phyloP scores from a whole-genome alignment of 2,797 vertebrate species.

The Mormyrus hasselquistii region DNA sequence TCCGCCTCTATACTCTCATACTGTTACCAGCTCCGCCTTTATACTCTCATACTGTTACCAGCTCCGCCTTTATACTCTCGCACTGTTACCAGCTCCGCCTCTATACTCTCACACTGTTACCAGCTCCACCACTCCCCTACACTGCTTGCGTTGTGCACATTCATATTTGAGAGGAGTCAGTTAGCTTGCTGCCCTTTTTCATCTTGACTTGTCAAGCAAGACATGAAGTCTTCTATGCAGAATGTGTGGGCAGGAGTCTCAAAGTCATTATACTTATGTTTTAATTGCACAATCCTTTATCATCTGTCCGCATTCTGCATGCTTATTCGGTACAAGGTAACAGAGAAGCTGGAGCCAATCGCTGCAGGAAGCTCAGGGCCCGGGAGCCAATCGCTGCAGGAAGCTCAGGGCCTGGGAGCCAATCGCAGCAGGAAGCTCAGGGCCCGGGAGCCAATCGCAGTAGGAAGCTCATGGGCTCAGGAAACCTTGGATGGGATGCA shows the following conservation, averaged over 20 bases:
- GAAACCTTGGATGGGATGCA: not conserved
- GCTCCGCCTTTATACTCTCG: not conserved
- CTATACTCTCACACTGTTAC: too few relatives aligned
- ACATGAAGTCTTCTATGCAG: not conserved
- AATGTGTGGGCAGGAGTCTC: not conserved
- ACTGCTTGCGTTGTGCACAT: not conserved
- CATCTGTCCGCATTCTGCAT: not conserved
- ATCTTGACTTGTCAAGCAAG: not conserved
- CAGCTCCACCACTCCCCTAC: not conserved
- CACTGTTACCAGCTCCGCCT: too few relatives aligned
- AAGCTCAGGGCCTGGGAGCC: not conserved
- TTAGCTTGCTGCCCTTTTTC: not conserved
- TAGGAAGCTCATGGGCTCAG: not conserved
- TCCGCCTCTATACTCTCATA: too few relatives aligned
- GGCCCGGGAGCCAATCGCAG: too few relatives aligned
- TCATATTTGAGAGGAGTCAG: not conserved
- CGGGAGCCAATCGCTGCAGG: too few relatives aligned
- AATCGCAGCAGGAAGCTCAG: not conserved
- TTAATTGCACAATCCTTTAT: not conserved
- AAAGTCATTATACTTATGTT: not conserved
- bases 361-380: not conserved
- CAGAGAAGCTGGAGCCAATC: not conserved
- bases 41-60: not conserved
- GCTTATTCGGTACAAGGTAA: not conserved
- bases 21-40: not conserved